Evolutionary conservation across 2,113 vertebrate species (phyloP).

Genomic region (Tetrax tetrax): DNA sequence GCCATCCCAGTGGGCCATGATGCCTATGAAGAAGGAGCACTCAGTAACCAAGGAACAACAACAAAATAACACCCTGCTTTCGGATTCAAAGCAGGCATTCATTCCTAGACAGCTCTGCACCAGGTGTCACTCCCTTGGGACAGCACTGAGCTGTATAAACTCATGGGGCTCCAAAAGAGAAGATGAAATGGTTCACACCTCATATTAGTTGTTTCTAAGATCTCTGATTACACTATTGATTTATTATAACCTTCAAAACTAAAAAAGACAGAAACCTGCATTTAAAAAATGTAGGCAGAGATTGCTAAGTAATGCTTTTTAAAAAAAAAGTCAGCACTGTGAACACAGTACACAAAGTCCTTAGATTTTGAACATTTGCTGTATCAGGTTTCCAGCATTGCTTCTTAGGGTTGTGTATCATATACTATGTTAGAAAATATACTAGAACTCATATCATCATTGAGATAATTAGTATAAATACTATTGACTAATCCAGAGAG

Average conservation of each 20-base stretch:
- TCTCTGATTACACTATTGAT: background rate
- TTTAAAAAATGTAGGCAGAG: background rate
- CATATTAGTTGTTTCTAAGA: background rate
- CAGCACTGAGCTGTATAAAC: background rate
- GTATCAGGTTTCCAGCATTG: background rate
- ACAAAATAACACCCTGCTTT: background rate
- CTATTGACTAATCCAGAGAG: background rate
- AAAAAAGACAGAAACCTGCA: background rate
- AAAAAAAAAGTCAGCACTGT: background rate
- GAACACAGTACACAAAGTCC: background rate
- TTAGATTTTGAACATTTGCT: background rate
- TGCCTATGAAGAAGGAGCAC: background rate
- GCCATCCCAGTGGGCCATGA: rapidly evolving
- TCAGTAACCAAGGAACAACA: background rate
- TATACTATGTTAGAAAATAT: background rate
- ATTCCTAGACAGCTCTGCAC: rapidly evolving
- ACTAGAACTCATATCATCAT: background rate
- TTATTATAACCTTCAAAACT: background rate
- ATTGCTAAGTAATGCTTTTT: background rate
- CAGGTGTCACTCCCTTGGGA: background rate
- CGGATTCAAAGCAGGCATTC: background rate
- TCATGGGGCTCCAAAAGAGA: background rate
- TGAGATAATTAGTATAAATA: background rate
- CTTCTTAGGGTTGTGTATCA: background rate
- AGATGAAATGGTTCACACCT: background rate